Conservation (phyloP, 2,797 vertebrate genomes). For the Pempheris klunzingeri region DNA sequence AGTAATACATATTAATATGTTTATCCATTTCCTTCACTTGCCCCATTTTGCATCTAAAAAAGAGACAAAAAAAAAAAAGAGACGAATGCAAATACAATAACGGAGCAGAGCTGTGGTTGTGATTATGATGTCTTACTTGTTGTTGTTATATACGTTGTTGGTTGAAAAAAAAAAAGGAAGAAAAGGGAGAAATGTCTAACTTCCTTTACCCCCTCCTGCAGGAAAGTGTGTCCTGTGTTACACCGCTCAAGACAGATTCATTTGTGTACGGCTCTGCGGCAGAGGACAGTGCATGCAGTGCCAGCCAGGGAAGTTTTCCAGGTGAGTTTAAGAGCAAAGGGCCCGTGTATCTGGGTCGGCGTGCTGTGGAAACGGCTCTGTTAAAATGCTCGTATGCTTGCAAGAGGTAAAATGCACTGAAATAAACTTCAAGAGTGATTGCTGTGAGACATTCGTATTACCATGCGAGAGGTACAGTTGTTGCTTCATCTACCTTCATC, state of each 20-base stretch:
- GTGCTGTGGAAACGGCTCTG: no score
- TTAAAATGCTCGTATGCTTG: no score
- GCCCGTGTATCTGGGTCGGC: conserved; percentile 32
- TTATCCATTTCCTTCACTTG: conserved; percentile 20
- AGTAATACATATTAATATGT: conserved; percentile 40
- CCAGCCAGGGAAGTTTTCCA: conserved; percentile 83
- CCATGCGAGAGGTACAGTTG: no score
- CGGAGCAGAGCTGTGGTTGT: conserved; percentile 1
- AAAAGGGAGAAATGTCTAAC: background rate
- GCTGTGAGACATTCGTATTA: no score
- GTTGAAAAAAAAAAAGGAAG: background rate
- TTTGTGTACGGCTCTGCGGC: conserved; percentile 88
- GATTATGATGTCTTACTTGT: conserved; percentile 10
- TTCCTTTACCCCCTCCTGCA: conserved; percentile 61
- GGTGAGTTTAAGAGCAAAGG: conserved; percentile 76
- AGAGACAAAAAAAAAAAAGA: conserved; percentile 2
- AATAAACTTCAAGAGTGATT: no score
- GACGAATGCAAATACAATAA: conserved; percentile 18
- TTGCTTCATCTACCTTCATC: no score
- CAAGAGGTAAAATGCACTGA: no score
- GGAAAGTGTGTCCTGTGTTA: conserved; percentile 91
- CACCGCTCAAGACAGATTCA: conserved; percentile 89
- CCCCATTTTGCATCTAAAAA: conserved; percentile 21
- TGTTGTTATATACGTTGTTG: conserved; percentile 12
- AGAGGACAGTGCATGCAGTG: conserved; percentile 86